A percentile compares a stretch with the other conserved stretches of the same genome.
phyloP scores from a whole-genome alignment of 2,888 invertebrate genomes.

The Dimorphilus gyrociliatus region DNA sequence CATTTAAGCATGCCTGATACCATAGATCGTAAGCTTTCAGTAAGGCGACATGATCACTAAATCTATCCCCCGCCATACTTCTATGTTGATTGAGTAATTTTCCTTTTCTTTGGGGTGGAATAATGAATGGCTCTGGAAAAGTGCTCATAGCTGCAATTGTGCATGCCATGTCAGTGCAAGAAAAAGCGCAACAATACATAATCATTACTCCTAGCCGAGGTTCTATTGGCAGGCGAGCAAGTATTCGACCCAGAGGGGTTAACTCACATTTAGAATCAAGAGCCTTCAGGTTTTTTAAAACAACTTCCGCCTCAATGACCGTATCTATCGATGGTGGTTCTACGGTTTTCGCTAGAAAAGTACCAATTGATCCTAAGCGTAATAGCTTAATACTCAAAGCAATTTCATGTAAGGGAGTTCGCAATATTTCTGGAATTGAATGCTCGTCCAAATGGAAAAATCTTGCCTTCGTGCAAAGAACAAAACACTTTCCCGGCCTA shows the following conservation, averaged over 20 bases:
- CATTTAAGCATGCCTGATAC: slow-evolving; percentile 42
- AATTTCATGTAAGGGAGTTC: slow-evolving; percentile 86
- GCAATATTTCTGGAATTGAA: slow-evolving; percentile 89
- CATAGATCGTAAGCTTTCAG: slow-evolving; percentile 67
- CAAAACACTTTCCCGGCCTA: slow-evolving; percentile 78
- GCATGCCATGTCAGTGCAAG: slow-evolving; percentile 69
- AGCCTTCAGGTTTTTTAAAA: slow-evolving; percentile 67
- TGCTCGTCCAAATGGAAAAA: slow-evolving; percentile 48
- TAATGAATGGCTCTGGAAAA: slow-evolving; percentile 78
- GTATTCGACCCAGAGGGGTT: slow-evolving; percentile 76
- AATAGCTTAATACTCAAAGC: slow-evolving; percentile 78
- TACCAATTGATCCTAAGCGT: slow-evolving; percentile 73
- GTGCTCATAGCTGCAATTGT: slow-evolving; percentile 90
- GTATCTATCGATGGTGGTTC: slow-evolving; percentile 94
- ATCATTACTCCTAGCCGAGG: slow-evolving; percentile 93
- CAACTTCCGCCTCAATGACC: slow-evolving; percentile 87
- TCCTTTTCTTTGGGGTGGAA: slow-evolving; percentile 41
- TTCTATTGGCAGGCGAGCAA: slow-evolving; percentile 86
- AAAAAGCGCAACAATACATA: slow-evolving; percentile 74
- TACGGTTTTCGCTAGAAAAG: slow-evolving; percentile 75
- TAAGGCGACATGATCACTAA: slow-evolving; percentile 88
- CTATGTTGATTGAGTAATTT: slow-evolving; percentile 67
- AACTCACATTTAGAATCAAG: slow-evolving; percentile 68
- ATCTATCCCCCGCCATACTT: slow-evolving; percentile 64
- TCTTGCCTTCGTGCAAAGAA: slow-evolving; percentile 51